These are phyloP conservation scores for Rhynchonema sp. DNA, from an alignment of 2,888 invertebrate species.

Conservation along the genomic window DNA sequence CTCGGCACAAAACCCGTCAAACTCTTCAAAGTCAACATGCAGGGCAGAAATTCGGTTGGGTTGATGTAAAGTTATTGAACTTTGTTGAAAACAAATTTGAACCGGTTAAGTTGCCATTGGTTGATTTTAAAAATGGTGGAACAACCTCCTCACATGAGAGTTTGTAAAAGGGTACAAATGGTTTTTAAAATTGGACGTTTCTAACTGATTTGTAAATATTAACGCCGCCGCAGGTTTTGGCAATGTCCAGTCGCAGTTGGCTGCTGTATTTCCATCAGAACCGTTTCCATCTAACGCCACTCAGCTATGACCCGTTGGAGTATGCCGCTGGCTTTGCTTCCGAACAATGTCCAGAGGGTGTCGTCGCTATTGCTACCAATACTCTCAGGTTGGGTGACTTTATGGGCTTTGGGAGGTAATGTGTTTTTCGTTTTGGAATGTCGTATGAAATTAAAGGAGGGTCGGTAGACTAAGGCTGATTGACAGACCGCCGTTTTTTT, in stretches of 20 bases:
- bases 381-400: conserved; percentile 47
- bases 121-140: not conserved
- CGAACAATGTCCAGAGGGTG: conserved; percentile 97
- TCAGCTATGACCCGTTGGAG: conserved; percentile 71
- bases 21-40: conserved; percentile 81
- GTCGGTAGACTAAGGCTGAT: too few species aligned
- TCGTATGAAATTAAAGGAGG: too few species aligned
- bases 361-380: conserved; percentile 94
- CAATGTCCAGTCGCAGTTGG: conserved; percentile 95
- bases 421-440: too few species aligned
- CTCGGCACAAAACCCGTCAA: conserved; percentile 86
- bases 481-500: too few species aligned
- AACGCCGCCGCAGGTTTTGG: conserved; percentile 46
- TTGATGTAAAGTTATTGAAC: conserved; percentile 22
- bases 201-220: too few species aligned
- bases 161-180: too few species aligned
- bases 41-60: conserved; percentile 84
- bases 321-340: conserved; percentile 82
- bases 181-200: too few species aligned
- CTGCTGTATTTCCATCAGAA: conserved; percentile 94
- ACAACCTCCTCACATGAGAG: not conserved
- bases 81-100: too few species aligned
- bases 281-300: conserved; percentile 39
- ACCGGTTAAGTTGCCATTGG: too few species aligned
- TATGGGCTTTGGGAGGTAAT: too few species aligned